These are phyloP conservation scores for Danio choprae DNA, from an alignment of 2,797 vertebrate genomes.

Conservation along the genomic window DNA sequence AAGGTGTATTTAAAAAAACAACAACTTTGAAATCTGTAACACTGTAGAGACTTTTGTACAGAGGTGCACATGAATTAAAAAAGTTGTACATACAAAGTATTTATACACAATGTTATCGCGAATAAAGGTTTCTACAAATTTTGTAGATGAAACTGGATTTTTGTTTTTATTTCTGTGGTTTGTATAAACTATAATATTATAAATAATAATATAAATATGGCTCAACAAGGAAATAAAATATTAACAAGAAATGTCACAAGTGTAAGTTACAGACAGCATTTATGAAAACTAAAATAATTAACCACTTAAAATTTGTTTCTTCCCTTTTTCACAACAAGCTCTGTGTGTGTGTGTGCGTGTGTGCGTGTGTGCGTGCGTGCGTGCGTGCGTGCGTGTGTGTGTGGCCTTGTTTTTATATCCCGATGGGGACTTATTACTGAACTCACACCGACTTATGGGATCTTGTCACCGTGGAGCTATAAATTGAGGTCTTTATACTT, in stretches of 20 bases:
- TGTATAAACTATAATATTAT: slow-evolving; percentile 58
- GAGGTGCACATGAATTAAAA: slow-evolving; percentile 70
- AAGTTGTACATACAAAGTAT: slow-evolving; percentile 78
- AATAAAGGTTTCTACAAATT: slow-evolving; percentile 80
- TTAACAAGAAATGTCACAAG: neutral
- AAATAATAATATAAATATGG: slow-evolving; percentile 62
- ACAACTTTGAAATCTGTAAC: slow-evolving; percentile 60
- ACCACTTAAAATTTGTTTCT: too few species aligned
- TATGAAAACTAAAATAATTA: neutral
- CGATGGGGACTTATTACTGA: too few species aligned
- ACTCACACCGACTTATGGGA: too few species aligned
- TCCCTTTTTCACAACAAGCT: neutral
- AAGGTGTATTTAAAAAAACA: slow-evolving; percentile 68
- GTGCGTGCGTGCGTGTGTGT: too few species aligned
- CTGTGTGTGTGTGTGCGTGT: neutral
- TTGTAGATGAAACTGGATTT: slow-evolving; percentile 27
- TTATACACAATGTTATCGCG: slow-evolving; percentile 80
- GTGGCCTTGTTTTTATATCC: neutral
- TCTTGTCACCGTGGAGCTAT: too few species aligned
- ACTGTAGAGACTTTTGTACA: slow-evolving; percentile 75
- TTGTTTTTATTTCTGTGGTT: slow-evolving; percentile 54
- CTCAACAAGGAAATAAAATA: slow-evolving; percentile 38
- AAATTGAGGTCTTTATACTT: too few species aligned
- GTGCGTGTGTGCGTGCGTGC: neutral
- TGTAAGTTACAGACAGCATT: neutral